Conservation (phyloP, 2,888 invertebrate species). For the Fissipunctia ypsillon region DNA sequence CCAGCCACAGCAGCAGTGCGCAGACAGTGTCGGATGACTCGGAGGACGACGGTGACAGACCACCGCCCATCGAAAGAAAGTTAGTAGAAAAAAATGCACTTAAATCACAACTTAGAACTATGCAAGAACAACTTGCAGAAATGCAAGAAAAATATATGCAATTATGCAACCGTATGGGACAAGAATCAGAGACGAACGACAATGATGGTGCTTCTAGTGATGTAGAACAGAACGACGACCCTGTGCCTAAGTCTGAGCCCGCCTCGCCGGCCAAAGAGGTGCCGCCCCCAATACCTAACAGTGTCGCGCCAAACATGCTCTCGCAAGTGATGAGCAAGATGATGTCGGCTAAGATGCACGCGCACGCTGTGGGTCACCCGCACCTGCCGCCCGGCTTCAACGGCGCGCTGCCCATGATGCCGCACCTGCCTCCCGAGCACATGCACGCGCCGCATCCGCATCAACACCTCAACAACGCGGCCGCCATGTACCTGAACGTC, state of each 20-base stretch:
- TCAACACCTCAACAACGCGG: conserved; percentile 91
- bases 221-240: conserved; percentile 91
- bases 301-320: conserved; percentile 89
- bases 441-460: conserved; percentile 90
- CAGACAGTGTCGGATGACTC: conserved; percentile 92
- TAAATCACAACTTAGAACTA: conserved; percentile 95
- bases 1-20: conserved; percentile 87
- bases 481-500: conserved; percentile 94
- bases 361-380: conserved; percentile 88
- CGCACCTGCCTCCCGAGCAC: conserved; percentile 90
- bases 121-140: conserved; percentile 97
- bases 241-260: conserved; percentile 90
- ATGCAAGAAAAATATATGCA: conserved; percentile 98
- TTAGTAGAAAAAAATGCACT: conserved; percentile 96
- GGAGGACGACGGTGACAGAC: conserved; percentile 94
- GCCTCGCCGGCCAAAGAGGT: conserved; percentile 90
- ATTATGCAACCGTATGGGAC: conserved; percentile 96
- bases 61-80: conserved; percentile 95
- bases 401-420: conserved; percentile 90
- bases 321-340: conserved; percentile 92
- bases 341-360: conserved; percentile 92
- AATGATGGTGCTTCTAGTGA: conserved; percentile 94
- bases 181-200: conserved; percentile 94
- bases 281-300: conserved; percentile 85
- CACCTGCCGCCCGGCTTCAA: conserved; percentile 91